Conservation (phyloP, 2,113 vertebrate species). For the Vireo altiloquus region DNA sequence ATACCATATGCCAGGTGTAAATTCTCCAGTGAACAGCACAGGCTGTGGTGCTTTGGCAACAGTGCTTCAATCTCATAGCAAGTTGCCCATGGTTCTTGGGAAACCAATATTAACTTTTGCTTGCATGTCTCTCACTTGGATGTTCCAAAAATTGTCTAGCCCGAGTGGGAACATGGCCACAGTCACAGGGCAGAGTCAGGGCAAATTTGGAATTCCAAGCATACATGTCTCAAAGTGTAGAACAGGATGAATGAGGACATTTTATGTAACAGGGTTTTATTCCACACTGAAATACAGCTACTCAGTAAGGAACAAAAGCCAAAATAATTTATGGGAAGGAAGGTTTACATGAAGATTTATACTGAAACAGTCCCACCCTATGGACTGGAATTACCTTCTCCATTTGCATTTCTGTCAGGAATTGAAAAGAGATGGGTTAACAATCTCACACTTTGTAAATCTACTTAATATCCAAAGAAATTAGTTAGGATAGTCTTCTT, state of each 20-base stretch:
- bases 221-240: fast-evolving
- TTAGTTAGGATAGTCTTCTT: background rate
- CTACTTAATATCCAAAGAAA: background rate
- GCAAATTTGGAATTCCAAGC: background rate
- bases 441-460: background rate
- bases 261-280: background rate
- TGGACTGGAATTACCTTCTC: background rate
- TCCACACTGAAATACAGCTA: background rate
- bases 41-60: background rate
- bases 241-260: background rate
- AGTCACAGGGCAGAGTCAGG: background rate
- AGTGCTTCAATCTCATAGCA: background rate
- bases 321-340: background rate
- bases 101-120: background rate
- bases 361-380: background rate
- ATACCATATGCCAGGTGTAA: background rate
- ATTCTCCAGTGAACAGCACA: background rate
- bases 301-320: background rate
- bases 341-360: background rate
- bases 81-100: too few relatives aligned
- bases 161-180: background rate
- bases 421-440: background rate
- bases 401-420: background rate
- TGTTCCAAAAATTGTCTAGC: background rate
- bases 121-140: background rate